phyloP scores from a whole-genome alignment of 2,888 invertebrate species.

The Meiosimyza platycephala region DNA sequence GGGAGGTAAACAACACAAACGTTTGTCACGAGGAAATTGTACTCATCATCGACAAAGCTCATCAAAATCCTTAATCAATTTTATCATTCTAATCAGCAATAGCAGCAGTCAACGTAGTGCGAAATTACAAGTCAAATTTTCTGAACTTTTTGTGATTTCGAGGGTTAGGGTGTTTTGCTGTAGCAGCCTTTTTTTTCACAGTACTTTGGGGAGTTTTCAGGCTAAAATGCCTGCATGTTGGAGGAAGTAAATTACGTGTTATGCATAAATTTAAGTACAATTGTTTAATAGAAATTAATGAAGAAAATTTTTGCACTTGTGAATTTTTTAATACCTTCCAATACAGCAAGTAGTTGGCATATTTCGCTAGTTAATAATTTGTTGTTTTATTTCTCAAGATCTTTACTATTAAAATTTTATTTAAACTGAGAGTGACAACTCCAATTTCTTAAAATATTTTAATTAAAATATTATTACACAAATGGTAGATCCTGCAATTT shows the following conservation, averaged over 20 bases:
- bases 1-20: background rate
- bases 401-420: too few relatives aligned
- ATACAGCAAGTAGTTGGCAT: too few relatives aligned
- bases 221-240: background rate
- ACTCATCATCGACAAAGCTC: slow-evolving; percentile 1
- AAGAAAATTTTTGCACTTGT: background rate
- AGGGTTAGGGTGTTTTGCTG: background rate
- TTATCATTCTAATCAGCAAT: slow-evolving; percentile 37
- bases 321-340: too few relatives aligned
- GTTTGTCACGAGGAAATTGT: slow-evolving; percentile 2
- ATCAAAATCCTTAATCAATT: slow-evolving; percentile 20
- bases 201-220: background rate
- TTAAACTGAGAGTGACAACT: too few relatives aligned
- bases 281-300: slow-evolving; percentile 28
- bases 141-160: slow-evolving; percentile 11
- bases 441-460: too few relatives aligned
- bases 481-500: too few relatives aligned
- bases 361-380: too few relatives aligned
- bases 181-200: background rate
- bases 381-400: too few relatives aligned
- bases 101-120: slow-evolving; percentile 39
- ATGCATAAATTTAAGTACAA: slow-evolving; percentile 18
- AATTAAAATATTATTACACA: too few relatives aligned
- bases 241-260: slow-evolving; percentile 8
- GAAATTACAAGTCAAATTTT: slow-evolving; percentile 39